Base-by-base conservation (phyloP, 2,888 invertebrate genomes). In the Dryomyza anilis region DNA sequence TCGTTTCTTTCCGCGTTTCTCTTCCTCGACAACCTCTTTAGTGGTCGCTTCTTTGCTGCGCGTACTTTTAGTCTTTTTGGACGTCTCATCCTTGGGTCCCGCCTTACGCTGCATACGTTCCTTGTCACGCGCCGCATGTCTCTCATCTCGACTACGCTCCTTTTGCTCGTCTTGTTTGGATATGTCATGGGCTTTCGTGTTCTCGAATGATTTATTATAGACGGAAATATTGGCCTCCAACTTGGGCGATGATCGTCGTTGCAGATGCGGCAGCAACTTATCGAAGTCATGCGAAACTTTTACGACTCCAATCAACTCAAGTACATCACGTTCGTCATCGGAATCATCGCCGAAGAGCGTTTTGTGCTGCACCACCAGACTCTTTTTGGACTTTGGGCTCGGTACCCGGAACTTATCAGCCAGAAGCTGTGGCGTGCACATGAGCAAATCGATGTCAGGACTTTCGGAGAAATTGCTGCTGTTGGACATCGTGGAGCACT, bases 361-460 rank as follows among this genome's bases (percentile, higher is more conserved):
- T 45, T 48, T 67, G n/a, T 66, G 67, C 58, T 68, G 67, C 6
- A n/a, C 55, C 1, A 66, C 46, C 23, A 65, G 48, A 33, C 64
- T 62, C 25, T 23, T 36, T 16, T 57, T 66, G 52, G 27, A 53
- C 6, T 67, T 59, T 3, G 50, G 65, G 2, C 65, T 57, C 0
- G 60, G 12, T 29, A 58, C 45, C 5, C 43, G 33, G 8, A 71
- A 63, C 16, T 67, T 68, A 10, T 71, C 72, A 27, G 46, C 55
- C 16, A 72, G 67, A 10, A 71, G 45, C 53, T 69, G 69, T 8
- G 72, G 72, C 10, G 72, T 72, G 30, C 72, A 72, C 66, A 71
- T 65, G 10, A 68, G 58, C 48, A 70, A 36, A 52, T 70, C 70
- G 27, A 69, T 45, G 19, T 71, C 71, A 0, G 62, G 50, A 43